Evolutionary conservation across 2,113 vertebrate genomes (phyloP).

Genomic region (Oreochromis tanganicae): DNA sequence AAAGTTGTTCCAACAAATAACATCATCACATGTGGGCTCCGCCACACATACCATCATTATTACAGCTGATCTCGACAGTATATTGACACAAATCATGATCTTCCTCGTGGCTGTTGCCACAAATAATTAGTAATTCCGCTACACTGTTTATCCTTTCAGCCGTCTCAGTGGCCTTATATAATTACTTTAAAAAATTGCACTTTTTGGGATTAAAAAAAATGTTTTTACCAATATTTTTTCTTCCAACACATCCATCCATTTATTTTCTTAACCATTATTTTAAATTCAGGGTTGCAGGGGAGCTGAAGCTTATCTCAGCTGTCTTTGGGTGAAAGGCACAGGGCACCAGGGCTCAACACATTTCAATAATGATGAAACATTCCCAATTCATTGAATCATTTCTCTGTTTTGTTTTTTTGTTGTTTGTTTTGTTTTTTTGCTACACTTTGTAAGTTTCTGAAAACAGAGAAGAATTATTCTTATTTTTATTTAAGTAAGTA

Average conservation of each 20-base stretch:
- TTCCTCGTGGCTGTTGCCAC: neutral
- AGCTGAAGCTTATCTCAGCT: neutral
- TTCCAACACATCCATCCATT: neutral
- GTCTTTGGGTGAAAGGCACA: neutral
- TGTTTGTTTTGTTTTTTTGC: neutral
- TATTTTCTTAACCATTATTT: neutral
- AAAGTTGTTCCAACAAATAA: conserved; percentile 34
- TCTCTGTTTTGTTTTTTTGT: neutral
- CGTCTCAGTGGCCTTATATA: neutral
- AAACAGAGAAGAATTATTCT: neutral
- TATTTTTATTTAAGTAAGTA: neutral
- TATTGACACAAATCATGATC: conserved; percentile 4
- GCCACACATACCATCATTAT: neutral
- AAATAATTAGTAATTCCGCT: neutral
- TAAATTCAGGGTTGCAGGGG: neutral
- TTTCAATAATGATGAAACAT: neutral
- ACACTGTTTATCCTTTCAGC: neutral
- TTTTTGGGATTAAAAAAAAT: neutral
- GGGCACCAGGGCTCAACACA: neutral
- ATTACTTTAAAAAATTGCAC: neutral
- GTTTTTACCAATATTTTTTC: neutral
- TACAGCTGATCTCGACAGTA: neutral
- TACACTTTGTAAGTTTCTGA: neutral
- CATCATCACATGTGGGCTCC: conserved; percentile 27
- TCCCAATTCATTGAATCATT: neutral